Conservation (phyloP, 53 echinoderm and acorn worm species). For the Zoroaster sp. region DNA sequence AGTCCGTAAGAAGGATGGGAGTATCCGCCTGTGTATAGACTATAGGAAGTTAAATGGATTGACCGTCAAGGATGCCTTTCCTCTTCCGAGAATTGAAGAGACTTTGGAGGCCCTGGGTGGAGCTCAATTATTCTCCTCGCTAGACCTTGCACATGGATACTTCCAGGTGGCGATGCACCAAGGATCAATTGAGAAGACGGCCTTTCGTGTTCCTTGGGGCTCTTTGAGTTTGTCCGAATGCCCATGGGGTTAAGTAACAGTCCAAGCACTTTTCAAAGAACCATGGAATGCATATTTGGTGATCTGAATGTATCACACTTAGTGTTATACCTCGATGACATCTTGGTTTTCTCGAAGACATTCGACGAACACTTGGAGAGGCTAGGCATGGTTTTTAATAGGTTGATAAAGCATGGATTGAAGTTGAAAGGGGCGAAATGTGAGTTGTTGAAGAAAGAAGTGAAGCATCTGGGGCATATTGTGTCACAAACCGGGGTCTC, state of each 20-base stretch:
- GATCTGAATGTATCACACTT: conserved; percentile 62
- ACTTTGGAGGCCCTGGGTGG: conserved; percentile 64
- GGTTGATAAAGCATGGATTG: no score
- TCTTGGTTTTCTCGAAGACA: conserved; percentile 58
- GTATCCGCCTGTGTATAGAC: conserved; percentile 56
- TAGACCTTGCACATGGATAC: conserved; percentile 72
- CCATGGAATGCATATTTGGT: conserved; percentile 60
- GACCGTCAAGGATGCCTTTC: conserved; percentile 68
- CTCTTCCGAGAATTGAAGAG: conserved; percentile 58
- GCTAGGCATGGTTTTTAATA: no score
- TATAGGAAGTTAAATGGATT: conserved; percentile 55
- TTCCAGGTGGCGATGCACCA: conserved; percentile 66
- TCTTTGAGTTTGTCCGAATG: conserved; percentile 57
- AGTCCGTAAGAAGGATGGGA: conserved; percentile 58
- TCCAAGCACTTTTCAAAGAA: conserved; percentile 64
- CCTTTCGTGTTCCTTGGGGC: conserved; percentile 72
- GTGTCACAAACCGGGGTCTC: neutral
- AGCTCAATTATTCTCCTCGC: conserved; percentile 51
- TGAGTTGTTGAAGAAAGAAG: neutral
- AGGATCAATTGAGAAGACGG: conserved; percentile 60
- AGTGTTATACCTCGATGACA: conserved; percentile 63
- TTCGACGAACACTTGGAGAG: conserved; percentile 73
- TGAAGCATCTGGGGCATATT: neutral
- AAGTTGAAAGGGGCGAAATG: no score
- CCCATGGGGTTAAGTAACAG: conserved; percentile 60